Base-by-base conservation (phyloP, 1,140 invertebrate genomes). In the Hyles vespertilio region DNA sequence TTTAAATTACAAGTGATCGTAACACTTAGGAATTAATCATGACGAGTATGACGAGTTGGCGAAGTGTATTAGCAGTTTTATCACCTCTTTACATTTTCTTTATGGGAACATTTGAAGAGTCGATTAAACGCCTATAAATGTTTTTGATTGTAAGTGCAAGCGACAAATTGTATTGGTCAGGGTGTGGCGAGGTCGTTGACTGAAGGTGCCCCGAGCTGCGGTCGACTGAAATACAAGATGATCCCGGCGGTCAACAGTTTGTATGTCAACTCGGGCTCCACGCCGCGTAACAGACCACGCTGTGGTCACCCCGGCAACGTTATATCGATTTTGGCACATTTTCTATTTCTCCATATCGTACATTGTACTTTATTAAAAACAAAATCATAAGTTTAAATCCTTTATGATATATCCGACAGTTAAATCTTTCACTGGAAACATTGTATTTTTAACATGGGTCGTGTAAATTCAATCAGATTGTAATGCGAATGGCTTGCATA, bases 171-270 rank as follows among this genome's bases (percentile, higher is more conserved):
- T 75, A 58, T 67, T 69, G 70, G 68, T 67, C 69, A 72, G 72
- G 74, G 67, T 72, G 68, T 64, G 67, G 63, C 61, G 67, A 69
- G 81, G 74, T 83, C 83, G 70, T 70, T 80, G 80, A 79, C 81
- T 78, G 68, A 52, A 68, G 63, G 63, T 66, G 67, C 58, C 56
- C 66, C 61, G 67, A 60, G 66, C 59, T 86, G 81, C 71, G 81
- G 80, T 86, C 72, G 68, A 59, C 72, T 79, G 81, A 79, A 86
- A 86, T 69, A 71, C 74, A 78, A 86, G 81, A 79, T 76, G 73
- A 72, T 61, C 66, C 60, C 61, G 69, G 76, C 63, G 79, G 75
- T 83, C 70, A 69, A 67, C 69, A 66, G 70, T 65, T 74, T 69
- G 62, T 67, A 56, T 47, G 58, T 40, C 55, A 32, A 32, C 47